These are phyloP conservation scores for Lasiurus cinereus DNA, from an alignment of 2,113 vertebrate species.

Conservation along the genomic window DNA sequence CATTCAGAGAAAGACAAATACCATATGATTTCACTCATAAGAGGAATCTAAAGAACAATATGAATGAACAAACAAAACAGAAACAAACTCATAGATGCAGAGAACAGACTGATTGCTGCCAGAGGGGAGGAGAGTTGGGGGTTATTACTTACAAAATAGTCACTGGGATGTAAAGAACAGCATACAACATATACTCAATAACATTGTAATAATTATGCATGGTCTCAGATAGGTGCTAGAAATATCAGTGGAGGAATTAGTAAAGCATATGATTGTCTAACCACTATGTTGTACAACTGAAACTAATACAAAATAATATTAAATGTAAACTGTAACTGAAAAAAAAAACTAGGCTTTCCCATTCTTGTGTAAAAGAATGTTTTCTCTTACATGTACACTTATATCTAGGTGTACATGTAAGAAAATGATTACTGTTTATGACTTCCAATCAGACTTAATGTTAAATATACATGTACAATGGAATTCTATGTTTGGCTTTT, in stretches of 20 bases:
- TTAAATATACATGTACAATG: constrained; percentile 33
- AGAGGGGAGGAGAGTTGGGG: not conserved
- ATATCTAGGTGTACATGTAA: not conserved
- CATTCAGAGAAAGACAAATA: not conserved
- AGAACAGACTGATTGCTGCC: not conserved
- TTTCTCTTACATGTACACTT: not conserved
- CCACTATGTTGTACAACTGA: not conserved
- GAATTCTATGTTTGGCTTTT: constrained; percentile 43
- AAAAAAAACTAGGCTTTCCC: not conserved
- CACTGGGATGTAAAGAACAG: not conserved
- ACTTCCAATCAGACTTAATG: not conserved
- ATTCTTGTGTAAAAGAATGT: not conserved
- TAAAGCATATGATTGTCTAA: not conserved
- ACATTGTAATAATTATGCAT: not conserved
- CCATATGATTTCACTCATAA: not conserved
- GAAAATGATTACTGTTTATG: not conserved
- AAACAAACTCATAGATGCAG: not conserved
- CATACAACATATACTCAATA: not conserved
- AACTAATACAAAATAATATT: not conserved
- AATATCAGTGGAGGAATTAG: not conserved
- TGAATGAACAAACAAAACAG: not conserved
- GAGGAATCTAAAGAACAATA: not conserved
- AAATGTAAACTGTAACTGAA: not conserved
- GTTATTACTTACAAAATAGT: not conserved
- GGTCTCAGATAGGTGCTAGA: not conserved